These are phyloP conservation scores for Peribatodes rhomboidaria DNA, from an alignment of 2,888 invertebrate genomes.

Conservation along the genomic window DNA sequence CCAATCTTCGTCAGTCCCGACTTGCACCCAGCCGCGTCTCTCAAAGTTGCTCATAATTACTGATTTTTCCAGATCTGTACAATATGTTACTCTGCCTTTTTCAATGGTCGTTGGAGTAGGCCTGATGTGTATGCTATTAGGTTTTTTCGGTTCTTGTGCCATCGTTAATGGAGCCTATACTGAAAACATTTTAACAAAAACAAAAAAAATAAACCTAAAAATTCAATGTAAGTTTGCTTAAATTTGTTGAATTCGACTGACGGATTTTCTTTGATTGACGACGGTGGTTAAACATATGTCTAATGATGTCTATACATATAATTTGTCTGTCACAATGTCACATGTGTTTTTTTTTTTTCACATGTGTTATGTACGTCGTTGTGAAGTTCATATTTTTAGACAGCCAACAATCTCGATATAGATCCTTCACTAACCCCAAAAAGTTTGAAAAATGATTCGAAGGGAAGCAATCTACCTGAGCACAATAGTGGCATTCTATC, in stretches of 20 bases:
- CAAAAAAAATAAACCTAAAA: slow-evolving; percentile 25
- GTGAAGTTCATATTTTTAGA: neutral
- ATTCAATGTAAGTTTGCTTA: slow-evolving; percentile 5
- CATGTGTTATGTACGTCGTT: neutral
- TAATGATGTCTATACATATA: too few relatives aligned
- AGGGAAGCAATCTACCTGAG: slow-evolving; percentile 32
- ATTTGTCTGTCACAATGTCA: neutral
- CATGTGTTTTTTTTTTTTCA: too few relatives aligned
- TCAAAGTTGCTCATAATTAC: slow-evolving; percentile 97
- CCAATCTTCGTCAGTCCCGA: slow-evolving; percentile 96
- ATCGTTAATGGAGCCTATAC: slow-evolving; percentile 37
- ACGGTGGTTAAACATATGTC: too few relatives aligned
- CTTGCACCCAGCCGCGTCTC: slow-evolving; percentile 95
- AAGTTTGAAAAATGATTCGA: slow-evolving; percentile 29
- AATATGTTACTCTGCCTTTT: slow-evolving; percentile 74
- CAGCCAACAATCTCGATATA: slow-evolving; percentile 2
- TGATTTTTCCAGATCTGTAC: slow-evolving; percentile 97
- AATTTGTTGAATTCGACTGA: neutral
- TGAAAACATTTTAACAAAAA: slow-evolving; percentile 42
- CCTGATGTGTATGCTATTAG: slow-evolving; percentile 54
- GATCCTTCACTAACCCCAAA: slow-evolving; percentile 8
- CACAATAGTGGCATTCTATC: slow-evolving; percentile 43
- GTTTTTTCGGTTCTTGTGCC: slow-evolving; percentile 58
- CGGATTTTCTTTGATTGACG: too few relatives aligned
- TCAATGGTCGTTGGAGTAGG: slow-evolving; percentile 52